Percentiles rank a stretch among this genome's conserved stretches.
These are phyloP conservation scores for Epinephelus malabaricus DNA, from an alignment of 2,797 vertebrate species.

Conservation along the genomic window DNA sequence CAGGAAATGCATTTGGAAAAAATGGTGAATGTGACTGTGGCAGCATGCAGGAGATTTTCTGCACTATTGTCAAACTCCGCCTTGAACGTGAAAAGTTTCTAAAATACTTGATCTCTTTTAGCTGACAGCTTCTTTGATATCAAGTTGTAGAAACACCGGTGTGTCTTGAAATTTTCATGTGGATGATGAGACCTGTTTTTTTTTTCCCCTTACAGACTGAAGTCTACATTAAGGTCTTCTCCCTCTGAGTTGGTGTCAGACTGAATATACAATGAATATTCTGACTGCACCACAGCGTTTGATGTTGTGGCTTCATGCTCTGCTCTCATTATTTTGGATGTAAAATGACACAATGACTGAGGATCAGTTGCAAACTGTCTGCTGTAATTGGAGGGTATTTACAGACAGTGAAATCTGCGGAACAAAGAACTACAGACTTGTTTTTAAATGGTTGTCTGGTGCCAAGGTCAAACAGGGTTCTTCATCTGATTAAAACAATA, in stretches of 20 bases:
- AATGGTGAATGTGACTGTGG: conserved; percentile 16
- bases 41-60: conserved; percentile 26
- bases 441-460: conserved; percentile 35
- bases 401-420: conserved; percentile 30
- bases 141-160: conserved; percentile 29
- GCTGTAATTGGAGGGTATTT: conserved; percentile 59
- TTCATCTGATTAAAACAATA: conserved; percentile 38
- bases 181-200: conserved; percentile 37
- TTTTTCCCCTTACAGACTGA: conserved; percentile 18
- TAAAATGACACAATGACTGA: conserved; percentile 56
- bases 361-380: conserved; percentile 49
- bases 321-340: conserved; percentile 55
- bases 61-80: conserved; percentile 26
- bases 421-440: conserved; percentile 26
- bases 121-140: conserved; percentile 52
- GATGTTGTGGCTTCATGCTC: conserved; percentile 59
- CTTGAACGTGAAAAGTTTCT: conserved; percentile 27
- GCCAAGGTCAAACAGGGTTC: conserved; percentile 30
- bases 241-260: conserved; percentile 33
- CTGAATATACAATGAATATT: conserved; percentile 54
- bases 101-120: conserved; percentile 27
- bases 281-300: conserved; percentile 47
- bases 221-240: conserved; percentile 38
- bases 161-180: conserved; percentile 53
- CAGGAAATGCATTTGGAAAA: conserved; percentile 24